phyloP scores from a whole-genome alignment of 2,888 invertebrate genomes.

The Thyatira batis region DNA sequence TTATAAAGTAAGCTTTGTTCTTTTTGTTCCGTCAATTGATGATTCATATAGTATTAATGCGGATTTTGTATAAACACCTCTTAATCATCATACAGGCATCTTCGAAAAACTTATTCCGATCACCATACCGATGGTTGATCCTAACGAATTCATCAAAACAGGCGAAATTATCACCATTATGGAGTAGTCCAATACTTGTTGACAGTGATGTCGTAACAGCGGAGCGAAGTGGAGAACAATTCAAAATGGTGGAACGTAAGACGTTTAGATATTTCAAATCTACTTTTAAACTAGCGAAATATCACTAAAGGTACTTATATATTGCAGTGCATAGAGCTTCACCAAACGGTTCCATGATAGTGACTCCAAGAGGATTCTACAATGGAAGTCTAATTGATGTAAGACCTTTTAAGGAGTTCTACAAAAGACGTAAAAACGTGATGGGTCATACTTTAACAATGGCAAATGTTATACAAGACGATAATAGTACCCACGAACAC shows the following conservation, averaged over 20 bases:
- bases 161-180: constrained; percentile 21
- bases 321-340: constrained; percentile 54
- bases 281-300: not conserved
- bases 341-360: constrained; percentile 32
- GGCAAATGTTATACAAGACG: constrained; percentile 61
- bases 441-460: constrained; percentile 53
- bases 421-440: constrained; percentile 46
- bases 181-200: constrained; percentile 36
- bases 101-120: constrained; percentile 35
- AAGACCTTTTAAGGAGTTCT: constrained; percentile 45
- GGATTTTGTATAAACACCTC: not conserved
- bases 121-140: constrained; percentile 60
- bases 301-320: not conserved
- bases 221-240: constrained; percentile 26
- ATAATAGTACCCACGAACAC: constrained; percentile 51
- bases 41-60: not conserved
- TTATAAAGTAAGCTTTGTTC: constrained; percentile 36
- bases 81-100: constrained; percentile 33
- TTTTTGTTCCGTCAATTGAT: constrained; percentile 5
- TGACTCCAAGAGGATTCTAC: constrained; percentile 45
- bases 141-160: constrained; percentile 26
- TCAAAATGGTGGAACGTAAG: constrained; percentile 54
- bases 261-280: not conserved
- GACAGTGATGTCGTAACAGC: constrained; percentile 60
- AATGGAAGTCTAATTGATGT: constrained; percentile 44